Base-by-base conservation (phyloP, 2,113 vertebrate species). In the Pheucticus melanocephalus region DNA sequence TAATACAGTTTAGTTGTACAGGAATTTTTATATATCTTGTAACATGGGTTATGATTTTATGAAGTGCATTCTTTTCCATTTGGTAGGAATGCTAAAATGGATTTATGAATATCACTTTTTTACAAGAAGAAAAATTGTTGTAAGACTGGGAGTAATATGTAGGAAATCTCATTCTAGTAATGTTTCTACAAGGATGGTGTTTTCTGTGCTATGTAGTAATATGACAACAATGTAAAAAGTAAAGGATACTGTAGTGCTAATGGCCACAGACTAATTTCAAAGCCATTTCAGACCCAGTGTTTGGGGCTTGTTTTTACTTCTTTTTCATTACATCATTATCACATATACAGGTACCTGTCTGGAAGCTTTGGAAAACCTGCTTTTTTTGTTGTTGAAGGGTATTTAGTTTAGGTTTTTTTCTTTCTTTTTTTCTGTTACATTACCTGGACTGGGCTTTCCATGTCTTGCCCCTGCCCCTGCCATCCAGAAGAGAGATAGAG, bases 311-410 rank as follows among this genome's bases (percentile, higher is more conserved):
- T 30, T 78, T 87, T 75, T 56, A 42, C 10, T 70, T 57, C 19
- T 61, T 78, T 45, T 23, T 85, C 10, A 12, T 77, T 66, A 9
- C 2, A 9, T 61, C 18, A 6, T 77, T 69, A 56, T 22, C 7
- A 27, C 5, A 2, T 18, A 8, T 20, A 19, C 15, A 57, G 4
- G 60, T 79, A 19, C 3, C 15, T 61, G 39, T 44, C 14, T 66
- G n/a, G 31, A 71, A 66, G 37, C 37, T 60, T 72, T 42, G 17
- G 30, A 40, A 35, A n/a, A 39, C 6, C 10, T 37, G 22, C n/a
- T 1, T 5, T 33, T 50, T 83, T 56, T 7, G 2, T 21, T 54
- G 5, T 35, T 48, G 33, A 8, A 4, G 7, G 2, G 0, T 86
- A 8, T 56, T 44, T 33, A n/a, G 3, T 35, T 77, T 57, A 19